These are phyloP conservation scores for Cynopterus sphinx DNA, from an alignment of 2,797 vertebrate genomes.

Conservation along the genomic window DNA sequence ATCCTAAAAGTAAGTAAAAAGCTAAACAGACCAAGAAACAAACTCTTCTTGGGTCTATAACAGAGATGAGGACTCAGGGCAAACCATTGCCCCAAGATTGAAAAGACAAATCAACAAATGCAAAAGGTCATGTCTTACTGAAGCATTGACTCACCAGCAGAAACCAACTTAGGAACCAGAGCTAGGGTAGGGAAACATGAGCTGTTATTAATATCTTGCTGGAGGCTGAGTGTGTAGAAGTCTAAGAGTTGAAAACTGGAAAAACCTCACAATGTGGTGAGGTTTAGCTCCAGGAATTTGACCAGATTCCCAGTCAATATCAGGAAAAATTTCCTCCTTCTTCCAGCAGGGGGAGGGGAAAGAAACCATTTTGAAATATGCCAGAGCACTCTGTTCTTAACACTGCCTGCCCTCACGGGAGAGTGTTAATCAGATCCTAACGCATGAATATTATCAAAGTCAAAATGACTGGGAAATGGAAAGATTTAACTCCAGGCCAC, in stretches of 20 bases:
- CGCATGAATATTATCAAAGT: background rate
- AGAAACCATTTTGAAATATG: background rate
- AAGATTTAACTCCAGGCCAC: background rate
- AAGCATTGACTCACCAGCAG: background rate
- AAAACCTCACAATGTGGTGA: background rate
- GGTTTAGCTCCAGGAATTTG: background rate
- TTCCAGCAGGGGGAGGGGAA: background rate
- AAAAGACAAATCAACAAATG: background rate
- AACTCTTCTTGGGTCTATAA: background rate
- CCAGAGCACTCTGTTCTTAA: background rate
- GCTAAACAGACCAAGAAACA: background rate
- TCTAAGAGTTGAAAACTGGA: background rate
- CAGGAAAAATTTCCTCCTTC: background rate
- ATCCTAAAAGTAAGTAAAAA: background rate
- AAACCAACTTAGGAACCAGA: background rate
- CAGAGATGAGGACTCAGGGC: background rate
- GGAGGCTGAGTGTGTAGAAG: background rate
- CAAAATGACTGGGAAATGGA: background rate
- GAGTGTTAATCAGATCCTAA: background rate
- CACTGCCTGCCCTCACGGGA: background rate
- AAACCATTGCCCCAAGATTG: background rate
- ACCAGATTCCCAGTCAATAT: background rate
- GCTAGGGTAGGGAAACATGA: background rate
- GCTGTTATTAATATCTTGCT: background rate
- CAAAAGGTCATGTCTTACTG: background rate